Evolutionary conservation across 30 jellyfish, hydroid and myxozoan species (phyloP).

Genomic region (Pseudorhiza aurosa): DNA sequence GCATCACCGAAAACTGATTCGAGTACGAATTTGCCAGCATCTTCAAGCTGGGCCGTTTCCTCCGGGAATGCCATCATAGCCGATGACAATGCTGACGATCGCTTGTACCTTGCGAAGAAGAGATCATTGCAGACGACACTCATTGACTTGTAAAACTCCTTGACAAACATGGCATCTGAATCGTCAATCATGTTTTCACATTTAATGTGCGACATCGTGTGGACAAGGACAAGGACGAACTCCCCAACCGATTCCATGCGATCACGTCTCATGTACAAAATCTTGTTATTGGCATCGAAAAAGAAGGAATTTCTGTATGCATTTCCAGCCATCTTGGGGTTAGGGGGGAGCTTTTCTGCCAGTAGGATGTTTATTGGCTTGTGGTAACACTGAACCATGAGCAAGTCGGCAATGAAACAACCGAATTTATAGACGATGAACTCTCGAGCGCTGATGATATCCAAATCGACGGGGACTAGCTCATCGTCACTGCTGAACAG

Average conservation of each 20-base stretch:
- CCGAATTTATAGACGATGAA: constrained; percentile 91
- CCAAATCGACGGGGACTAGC: constrained; percentile 92
- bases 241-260: constrained; percentile 93
- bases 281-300: constrained; percentile 88
- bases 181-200: constrained; percentile 85
- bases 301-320: constrained; percentile 92
- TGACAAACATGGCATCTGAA: constrained; percentile 83
- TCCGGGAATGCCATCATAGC: constrained; percentile 80
- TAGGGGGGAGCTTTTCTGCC: constrained; percentile 94
- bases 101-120: constrained; percentile 85
- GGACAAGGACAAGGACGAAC: constrained; percentile 87
- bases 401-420: constrained; percentile 85
- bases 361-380: constrained; percentile 82
- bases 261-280: constrained; percentile 84
- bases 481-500: constrained; percentile 80
- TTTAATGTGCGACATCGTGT: constrained; percentile 88
- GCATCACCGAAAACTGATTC: constrained; percentile 94
- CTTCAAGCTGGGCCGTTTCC: constrained; percentile 57
- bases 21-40: constrained; percentile 75
- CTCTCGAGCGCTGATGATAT: constrained; percentile 87
- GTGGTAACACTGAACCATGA: constrained; percentile 90
- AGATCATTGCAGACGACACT: constrained; percentile 90
- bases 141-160: constrained; percentile 89
- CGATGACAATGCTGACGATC: constrained; percentile 84
- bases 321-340: constrained; percentile 58